Percentiles rank a stretch among this genome's conserved stretches.
Evolutionary conservation across 2,113 vertebrate species (phyloP).

Genomic region (Aplodontia rufa): DNA sequence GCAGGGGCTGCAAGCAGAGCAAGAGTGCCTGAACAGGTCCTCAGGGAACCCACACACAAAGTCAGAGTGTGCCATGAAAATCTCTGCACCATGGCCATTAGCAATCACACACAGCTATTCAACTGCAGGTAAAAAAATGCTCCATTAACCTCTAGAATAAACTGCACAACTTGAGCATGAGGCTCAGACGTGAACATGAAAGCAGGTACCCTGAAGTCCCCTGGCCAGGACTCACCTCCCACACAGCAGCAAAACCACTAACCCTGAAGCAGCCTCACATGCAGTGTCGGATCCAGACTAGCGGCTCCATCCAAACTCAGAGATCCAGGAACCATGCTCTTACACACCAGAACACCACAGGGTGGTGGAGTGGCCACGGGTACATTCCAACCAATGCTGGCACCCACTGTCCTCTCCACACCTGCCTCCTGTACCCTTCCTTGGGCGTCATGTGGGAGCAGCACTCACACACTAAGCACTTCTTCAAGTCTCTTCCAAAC

Average conservation of each 20-base stretch:
- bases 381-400: background rate
- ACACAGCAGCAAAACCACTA: background rate
- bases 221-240: background rate
- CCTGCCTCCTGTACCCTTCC: background rate
- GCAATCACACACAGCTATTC: fast-evolving
- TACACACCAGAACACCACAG: background rate
- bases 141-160: background rate
- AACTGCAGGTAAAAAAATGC: fast-evolving
- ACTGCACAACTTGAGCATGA: fast-evolving
- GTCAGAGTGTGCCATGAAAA: fast-evolving
- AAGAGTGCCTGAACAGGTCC: no score
- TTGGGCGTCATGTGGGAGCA: background rate
- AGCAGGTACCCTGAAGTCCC: no score
- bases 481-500: background rate
- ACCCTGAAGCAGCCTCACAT: no score
- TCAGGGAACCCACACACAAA: background rate
- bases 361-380: background rate
- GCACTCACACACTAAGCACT: no score
- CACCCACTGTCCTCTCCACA: background rate
- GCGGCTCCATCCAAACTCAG: fast-evolving
- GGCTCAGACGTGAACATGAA: fast-evolving
- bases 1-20: no score
- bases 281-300: background rate
- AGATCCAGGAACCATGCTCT: background rate
- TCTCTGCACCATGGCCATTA: no score